Conservation (phyloP, 2,113 vertebrate species). For the Cryptotis parvus region DNA sequence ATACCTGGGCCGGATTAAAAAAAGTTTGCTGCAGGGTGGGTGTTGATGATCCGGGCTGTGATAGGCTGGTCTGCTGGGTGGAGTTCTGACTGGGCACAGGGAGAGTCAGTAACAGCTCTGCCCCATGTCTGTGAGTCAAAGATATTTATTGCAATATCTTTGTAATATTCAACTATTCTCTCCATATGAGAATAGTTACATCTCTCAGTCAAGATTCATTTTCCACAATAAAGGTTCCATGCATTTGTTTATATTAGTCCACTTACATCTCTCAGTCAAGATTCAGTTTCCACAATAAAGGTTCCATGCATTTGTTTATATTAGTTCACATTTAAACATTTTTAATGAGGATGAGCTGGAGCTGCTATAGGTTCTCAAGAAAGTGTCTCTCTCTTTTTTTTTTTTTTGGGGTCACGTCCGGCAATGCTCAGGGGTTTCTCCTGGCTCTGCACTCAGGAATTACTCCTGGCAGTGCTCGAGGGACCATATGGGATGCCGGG, state of each 20-base stretch:
- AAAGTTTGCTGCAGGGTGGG: no score
- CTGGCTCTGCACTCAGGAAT: no score
- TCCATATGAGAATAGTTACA: neutral
- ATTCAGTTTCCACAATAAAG: constrained; percentile 1
- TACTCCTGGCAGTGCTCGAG: no score
- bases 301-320: neutral
- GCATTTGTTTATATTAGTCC: neutral
- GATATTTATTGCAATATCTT: neutral
- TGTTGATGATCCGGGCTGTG: no score
- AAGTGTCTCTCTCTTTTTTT: neutral
- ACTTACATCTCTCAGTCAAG: constrained; percentile 10
- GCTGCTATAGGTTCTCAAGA: neutral
- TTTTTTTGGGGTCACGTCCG: no score
- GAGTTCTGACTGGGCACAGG: no score
- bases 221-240: neutral
- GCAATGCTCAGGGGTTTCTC: no score
- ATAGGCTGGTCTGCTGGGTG: no score
- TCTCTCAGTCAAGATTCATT: neutral
- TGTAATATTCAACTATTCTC: constrained; percentile 31
- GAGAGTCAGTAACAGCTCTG: no score
- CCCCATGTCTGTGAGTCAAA: no score
- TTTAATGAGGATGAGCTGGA: neutral
- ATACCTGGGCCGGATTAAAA: no score
- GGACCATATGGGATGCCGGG: no score
- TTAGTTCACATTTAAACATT: neutral